These are phyloP conservation scores for Vannuccia rotundouncinata DNA, from an alignment of 2,888 invertebrate species.

Conservation along the genomic window DNA sequence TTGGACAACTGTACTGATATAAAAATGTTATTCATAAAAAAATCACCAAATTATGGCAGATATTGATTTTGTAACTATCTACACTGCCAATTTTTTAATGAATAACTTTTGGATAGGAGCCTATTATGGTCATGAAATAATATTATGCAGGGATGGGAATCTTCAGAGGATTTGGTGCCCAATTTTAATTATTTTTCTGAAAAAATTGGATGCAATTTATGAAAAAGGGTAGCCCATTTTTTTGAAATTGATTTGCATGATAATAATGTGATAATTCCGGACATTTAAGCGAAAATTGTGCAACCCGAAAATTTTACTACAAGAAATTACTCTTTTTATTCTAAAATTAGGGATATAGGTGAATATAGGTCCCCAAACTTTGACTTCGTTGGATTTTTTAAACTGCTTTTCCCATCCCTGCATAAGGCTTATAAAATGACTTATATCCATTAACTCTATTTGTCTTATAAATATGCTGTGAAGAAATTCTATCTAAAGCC, in stretches of 20 bases:
- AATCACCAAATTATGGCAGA: too few species aligned
- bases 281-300: background rate
- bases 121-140: background rate
- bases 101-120: too few species aligned
- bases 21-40: too few species aligned
- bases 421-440: background rate
- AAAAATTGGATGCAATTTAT: background rate
- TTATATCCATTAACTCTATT: too few species aligned
- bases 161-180: background rate
- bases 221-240: background rate
- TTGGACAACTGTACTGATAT: too few species aligned
- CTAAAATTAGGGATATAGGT: too few species aligned
- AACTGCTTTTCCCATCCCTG: background rate
- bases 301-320: background rate
- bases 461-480: too few species aligned
- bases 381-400: background rate
- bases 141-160: background rate
- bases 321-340: background rate
- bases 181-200: background rate
- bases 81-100: too few species aligned
- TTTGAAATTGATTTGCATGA: background rate
- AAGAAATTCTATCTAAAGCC: too few species aligned
- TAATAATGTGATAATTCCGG: background rate
- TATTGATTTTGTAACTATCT: too few species aligned
- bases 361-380: background rate